Conservation (phyloP, 2,797 vertebrate genomes). For the Rousettus madagascariensis region DNA sequence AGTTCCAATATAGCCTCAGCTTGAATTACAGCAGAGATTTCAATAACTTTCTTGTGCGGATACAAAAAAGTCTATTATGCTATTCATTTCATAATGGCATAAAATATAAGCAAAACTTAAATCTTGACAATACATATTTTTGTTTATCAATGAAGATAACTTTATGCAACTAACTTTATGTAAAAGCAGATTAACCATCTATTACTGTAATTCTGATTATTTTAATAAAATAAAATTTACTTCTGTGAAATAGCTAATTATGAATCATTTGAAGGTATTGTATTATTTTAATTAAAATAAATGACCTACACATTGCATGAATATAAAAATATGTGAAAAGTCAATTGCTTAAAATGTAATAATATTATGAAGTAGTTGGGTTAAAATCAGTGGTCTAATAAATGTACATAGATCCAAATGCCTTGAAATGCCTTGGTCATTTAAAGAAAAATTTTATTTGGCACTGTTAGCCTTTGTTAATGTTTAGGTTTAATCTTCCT, state of each 20-base stretch:
- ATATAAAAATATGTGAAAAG: background rate
- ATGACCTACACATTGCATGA: slow-evolving; percentile 43
- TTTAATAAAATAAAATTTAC: slow-evolving; percentile 50
- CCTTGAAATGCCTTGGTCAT: background rate
- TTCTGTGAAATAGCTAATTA: slow-evolving; percentile 29
- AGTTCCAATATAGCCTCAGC: background rate
- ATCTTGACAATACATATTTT: background rate
- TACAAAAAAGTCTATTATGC: background rate
- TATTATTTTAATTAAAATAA: slow-evolving; percentile 67
- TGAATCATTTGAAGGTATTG: slow-evolving; percentile 31
- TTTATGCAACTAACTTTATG: background rate
- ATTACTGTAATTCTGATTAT: background rate
- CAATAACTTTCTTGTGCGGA: background rate
- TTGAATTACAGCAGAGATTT: background rate
- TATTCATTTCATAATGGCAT: background rate
- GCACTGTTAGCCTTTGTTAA: background rate
- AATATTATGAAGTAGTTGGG: slow-evolving; percentile 22
- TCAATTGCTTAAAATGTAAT: slow-evolving; percentile 54
- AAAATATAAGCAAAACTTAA: background rate
- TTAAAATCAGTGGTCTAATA: slow-evolving; percentile 42
- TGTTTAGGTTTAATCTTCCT: background rate
- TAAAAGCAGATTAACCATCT: background rate
- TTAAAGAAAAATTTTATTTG: slow-evolving; percentile 15
- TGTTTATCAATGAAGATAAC: background rate
- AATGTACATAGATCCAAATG: background rate